Evolutionary conservation across 1,140 invertebrate species (phyloP), one percentile per base, ranked within the genome.

Genomic region (Solenopsis invicta): DNA sequence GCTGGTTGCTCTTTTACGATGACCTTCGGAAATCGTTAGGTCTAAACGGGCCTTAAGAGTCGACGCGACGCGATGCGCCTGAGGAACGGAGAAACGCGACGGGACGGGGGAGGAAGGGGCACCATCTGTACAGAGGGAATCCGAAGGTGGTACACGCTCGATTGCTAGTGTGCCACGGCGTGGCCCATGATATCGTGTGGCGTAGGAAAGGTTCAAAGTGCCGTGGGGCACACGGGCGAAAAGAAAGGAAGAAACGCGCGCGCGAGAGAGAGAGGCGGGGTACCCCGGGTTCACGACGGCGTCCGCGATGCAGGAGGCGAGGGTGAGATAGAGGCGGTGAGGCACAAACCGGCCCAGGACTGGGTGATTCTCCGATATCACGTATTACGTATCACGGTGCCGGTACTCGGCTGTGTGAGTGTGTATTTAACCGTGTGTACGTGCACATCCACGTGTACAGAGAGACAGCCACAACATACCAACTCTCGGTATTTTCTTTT

Each of bases 341-440:
- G 80, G 78, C 66, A 69, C 75, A 89, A 87, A 90, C 85, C 87
- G 89, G 89, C 88, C 71, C 89, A 76, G 84, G 82, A 88, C 88
- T 84, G 59, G 66, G 78, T 80, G 77, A 76, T 82, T 90, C 88
- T 87, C 67, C 72, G 87, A 90, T 90, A 90, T 88, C 88, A 74
- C 86, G 75, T 87, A 89, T 89, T 90, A 89, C 78, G 80, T 90
- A 90, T 90, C 87, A 87, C 69, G 81, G 80, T 50, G 52, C 61
- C 71, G 84, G 59, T 67, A 69, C 71, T 16, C 56, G 69, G n/a
- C 48, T 78, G 37, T 41, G 56, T 34, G 48, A 61, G 29, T 18
- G 54, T 59, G 10, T 66, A 29, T 66, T 75, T 75, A 61, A 45
- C 37, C n/a, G 0, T 37, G 24, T 75, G 41, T 50, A 21, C 21